Evolutionary conservation across 2,888 invertebrate species (phyloP).

Genomic region (Dioctria rufipes): DNA sequence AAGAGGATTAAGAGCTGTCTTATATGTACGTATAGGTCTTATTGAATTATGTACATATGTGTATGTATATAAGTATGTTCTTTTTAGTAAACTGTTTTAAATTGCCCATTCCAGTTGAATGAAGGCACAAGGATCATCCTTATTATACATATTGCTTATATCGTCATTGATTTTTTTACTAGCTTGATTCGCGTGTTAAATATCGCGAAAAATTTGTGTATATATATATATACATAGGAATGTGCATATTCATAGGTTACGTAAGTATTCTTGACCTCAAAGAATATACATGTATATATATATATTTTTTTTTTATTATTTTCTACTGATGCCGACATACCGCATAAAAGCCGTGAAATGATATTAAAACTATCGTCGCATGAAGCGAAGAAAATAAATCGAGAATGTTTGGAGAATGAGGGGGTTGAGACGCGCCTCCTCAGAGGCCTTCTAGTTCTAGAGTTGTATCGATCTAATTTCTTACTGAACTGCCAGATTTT

Average conservation of each 20-base stretch:
- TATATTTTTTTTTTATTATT: neutral
- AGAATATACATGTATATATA: neutral
- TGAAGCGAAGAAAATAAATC: neutral
- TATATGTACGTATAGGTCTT: too few species aligned
- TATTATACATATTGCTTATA: too few species aligned
- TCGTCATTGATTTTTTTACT: too few species aligned
- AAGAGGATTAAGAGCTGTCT: too few species aligned
- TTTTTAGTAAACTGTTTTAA: too few species aligned
- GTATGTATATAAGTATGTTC: too few species aligned
- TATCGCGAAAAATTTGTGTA: too few species aligned
- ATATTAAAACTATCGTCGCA: neutral
- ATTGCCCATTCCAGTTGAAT: too few species aligned
- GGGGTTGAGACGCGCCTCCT: neutral
- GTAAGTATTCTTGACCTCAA: slow-evolving; percentile 26
- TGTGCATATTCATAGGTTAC: slow-evolving; percentile 2
- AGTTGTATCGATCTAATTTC: slow-evolving; percentile 36
- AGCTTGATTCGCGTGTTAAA: too few species aligned
- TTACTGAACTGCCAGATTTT: slow-evolving; percentile 33
- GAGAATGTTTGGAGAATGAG: neutral
- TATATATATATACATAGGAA: neutral
- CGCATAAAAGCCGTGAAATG: neutral
- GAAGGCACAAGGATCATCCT: too few species aligned
- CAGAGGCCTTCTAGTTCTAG: neutral
- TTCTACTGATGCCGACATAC: neutral
- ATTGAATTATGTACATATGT: too few species aligned